A percentile compares a stretch with the other conserved stretches of the same genome.
Evolutionary conservation across 2,888 invertebrate genomes (phyloP).

Genomic region (Galeruca laticollis): DNA sequence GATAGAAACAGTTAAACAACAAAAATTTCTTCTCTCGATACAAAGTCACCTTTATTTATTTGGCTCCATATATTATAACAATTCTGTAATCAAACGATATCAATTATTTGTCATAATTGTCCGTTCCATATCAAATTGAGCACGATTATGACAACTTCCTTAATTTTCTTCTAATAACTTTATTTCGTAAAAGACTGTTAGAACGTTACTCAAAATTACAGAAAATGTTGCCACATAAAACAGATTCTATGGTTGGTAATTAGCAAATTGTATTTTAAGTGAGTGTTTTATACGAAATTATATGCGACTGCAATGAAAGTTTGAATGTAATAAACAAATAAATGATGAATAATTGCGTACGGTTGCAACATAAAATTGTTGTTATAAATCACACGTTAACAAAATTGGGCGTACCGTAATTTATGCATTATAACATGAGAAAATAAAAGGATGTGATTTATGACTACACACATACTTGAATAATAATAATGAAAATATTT

Average conservation of each 20-base stretch:
- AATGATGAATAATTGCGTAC: slow-evolving; percentile 35
- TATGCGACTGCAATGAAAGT: slow-evolving; percentile 28
- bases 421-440: not conserved
- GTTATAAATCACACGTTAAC: not conserved
- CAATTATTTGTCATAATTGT: too few relatives aligned
- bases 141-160: not conserved
- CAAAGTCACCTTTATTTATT: too few relatives aligned
- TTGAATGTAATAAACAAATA: slow-evolving; percentile 36
- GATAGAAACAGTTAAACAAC: too few relatives aligned
- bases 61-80: too few relatives aligned
- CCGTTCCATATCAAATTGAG: too few relatives aligned
- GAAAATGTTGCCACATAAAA: slow-evolving; percentile 46
- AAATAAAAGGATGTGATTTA: not conserved
- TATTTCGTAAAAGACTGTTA: not conserved
- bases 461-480: too few relatives aligned
- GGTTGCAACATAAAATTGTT: slow-evolving; percentile 5
- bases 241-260: slow-evolving; percentile 46
- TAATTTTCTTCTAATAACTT: not conserved
- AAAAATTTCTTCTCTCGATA: too few relatives aligned
- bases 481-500: too few relatives aligned
- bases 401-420: slow-evolving; percentile 1
- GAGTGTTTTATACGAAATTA: slow-evolving; percentile 33
- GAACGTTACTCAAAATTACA: slow-evolving; percentile 46
- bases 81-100: too few relatives aligned
- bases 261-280: slow-evolving; percentile 45